Percentiles rank a stretch among this genome's conserved stretches.
Evolutionary conservation across 2,888 invertebrate species (phyloP).

Genomic region (Hanleya hanleyi): DNA sequence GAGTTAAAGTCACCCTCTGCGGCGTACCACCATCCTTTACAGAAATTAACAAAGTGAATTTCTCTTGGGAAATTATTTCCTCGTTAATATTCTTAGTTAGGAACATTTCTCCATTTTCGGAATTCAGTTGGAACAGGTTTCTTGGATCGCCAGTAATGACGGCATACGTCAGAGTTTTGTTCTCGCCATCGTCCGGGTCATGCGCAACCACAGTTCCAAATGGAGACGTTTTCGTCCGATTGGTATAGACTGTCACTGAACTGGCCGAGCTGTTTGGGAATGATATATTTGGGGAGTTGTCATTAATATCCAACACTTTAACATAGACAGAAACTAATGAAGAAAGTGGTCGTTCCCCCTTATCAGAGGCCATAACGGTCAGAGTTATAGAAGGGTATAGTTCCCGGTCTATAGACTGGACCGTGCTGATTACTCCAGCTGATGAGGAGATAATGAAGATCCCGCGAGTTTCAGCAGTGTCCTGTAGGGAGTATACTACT

Average conservation of each 20-base stretch:
- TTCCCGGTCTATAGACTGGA: conserved; percentile 50
- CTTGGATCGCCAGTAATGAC: conserved; percentile 65
- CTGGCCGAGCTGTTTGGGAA: conserved; percentile 47
- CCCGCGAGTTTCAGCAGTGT: conserved; percentile 22
- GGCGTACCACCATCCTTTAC: conserved; percentile 52
- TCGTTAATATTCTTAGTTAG: background rate
- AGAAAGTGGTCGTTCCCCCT: conserved; percentile 16
- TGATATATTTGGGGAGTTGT: conserved; percentile 44
- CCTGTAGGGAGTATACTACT: conserved; percentile 4
- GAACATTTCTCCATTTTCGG: conserved; percentile 71
- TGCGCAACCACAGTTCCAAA: conserved; percentile 41
- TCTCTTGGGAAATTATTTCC: background rate
- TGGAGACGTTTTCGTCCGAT: conserved; percentile 42
- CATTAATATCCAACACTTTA: conserved; percentile 43
- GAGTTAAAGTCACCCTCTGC: conserved; percentile 36
- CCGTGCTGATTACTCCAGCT: conserved; percentile 49
- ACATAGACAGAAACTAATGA: conserved; percentile 38
- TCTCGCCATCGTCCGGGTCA: conserved; percentile 52
- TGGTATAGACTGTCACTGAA: conserved; percentile 42
- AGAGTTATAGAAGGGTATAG: conserved; percentile 26
- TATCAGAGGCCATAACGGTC: conserved; percentile 34
- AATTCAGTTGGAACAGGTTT: conserved; percentile 73
- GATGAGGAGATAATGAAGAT: conserved; percentile 45
- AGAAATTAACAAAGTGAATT: background rate
- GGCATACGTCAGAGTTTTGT: conserved; percentile 51